Base-by-base conservation (phyloP, 2,113 vertebrate species). In the Noturus placidus region DNA sequence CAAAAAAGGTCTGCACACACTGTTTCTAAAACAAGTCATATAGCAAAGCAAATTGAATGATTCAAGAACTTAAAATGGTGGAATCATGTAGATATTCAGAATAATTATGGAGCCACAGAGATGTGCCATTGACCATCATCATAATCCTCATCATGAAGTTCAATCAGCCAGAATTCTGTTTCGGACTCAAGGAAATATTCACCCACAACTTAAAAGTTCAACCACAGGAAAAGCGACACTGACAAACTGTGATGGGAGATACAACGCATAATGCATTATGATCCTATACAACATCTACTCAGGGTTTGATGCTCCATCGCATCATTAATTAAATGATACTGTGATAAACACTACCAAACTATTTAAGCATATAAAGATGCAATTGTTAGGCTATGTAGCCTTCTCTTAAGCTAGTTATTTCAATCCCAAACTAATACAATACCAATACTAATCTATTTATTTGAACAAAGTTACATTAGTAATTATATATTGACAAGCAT, bases 371-470 rank as follows among this genome's bases (percentile, higher is more conserved):
- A 59, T 38, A 20, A 35, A 59, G 77, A 56, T 57, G 54, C 13
- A 59, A 22, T 3, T 52, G 19, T 52, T 86, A 67, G 59, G 30
- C 61, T 19, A 54, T 9, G 42, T 27, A 17, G 22, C 27, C 46
- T 14, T 42, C 30, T 84, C 27, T 38, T 70, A 3, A 86, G 54
- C 63, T 30, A 17, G 17, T 57, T 65, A 57, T 15, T 50, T 69
- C 27, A 82, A 89, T 46, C 35, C 59, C 46, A 69, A 19, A 77
- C 80, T 83, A 85, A 69, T 57, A 87, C 72, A 87, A 20, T 50
- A 85, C n/a, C 35, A 89, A 46, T 30, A 67, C 59, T 57, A 69
- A 59, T 35, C 50, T 59, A 86, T 35, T 61, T 82, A 89, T 35
- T 74, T 57, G 22, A 82, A 88, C 78, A 82, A 50, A 83, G 50